Conservation (phyloP, 2,113 vertebrate genomes). For the Meleagris gallopavo region DNA sequence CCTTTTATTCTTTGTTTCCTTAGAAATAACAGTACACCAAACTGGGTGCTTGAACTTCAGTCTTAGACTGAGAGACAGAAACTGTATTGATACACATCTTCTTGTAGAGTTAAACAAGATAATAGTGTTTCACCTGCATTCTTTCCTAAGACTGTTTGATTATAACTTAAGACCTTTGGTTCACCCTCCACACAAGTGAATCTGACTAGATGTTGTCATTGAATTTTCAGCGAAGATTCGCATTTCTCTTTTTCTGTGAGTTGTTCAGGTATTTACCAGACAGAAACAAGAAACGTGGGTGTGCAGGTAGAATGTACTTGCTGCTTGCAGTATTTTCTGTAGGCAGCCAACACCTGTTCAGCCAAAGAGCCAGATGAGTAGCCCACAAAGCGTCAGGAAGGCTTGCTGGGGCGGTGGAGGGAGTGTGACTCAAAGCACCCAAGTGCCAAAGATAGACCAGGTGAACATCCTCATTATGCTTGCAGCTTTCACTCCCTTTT, state of each 20-base stretch:
- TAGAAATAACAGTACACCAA: not conserved
- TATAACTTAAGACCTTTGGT: not conserved
- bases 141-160: not conserved
- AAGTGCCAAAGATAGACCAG: not conserved
- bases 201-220: not conserved
- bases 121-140: not conserved
- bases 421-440: not conserved
- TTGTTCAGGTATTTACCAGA: not conserved
- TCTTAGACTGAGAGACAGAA: not conserved
- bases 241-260: not conserved
- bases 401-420: rapidly evolving
- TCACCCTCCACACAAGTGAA: not conserved
- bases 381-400: rapidly evolving
- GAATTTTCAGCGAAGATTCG: not conserved
- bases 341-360: not conserved
- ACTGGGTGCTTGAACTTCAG: not conserved
- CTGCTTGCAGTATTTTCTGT: not conserved
- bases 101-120: not conserved
- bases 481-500: not conserved
- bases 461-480: not conserved
- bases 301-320: not conserved
- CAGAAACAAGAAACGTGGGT: not conserved
- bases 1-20: not conserved
- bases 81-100: rapidly evolving
- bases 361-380: not conserved